Evolutionary conservation across 2,888 invertebrate genomes (phyloP).

Genomic region (Drosophila merina): DNA sequence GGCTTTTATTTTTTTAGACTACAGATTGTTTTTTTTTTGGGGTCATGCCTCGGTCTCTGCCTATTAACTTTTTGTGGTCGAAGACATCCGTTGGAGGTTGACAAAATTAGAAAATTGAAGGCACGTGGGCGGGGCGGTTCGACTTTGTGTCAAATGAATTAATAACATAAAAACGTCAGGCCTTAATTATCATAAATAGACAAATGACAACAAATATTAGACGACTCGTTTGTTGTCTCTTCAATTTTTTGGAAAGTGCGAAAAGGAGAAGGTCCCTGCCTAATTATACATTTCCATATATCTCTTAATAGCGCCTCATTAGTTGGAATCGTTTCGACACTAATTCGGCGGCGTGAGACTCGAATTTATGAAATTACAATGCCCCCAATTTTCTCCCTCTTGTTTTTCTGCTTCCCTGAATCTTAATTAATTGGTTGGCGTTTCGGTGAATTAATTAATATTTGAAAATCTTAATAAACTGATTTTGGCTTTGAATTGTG

Average conservation of each 20-base stretch:
- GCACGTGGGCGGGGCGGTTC: slow-evolving; percentile 57
- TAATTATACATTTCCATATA: slow-evolving; percentile 26
- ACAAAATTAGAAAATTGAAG: slow-evolving; percentile 72
- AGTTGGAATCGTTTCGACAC: slow-evolving; percentile 60
- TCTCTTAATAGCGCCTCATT: slow-evolving; percentile 54
- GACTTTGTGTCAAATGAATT: slow-evolving; percentile 73
- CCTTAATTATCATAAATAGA: slow-evolving; percentile 77
- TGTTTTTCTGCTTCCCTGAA: slow-evolving; percentile 19
- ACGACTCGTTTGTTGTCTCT: slow-evolving; percentile 58
- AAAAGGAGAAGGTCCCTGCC: slow-evolving; percentile 28
- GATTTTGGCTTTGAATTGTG: slow-evolving; percentile 9
- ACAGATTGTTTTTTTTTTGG: slow-evolving; percentile 48
- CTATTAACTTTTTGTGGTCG: slow-evolving; percentile 75
- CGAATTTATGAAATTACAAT: slow-evolving; percentile 59
- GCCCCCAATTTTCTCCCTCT: background rate
- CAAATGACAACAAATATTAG: slow-evolving; percentile 76
- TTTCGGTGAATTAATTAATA: slow-evolving; percentile 40
- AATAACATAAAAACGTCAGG: slow-evolving; percentile 78
- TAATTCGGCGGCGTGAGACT: slow-evolving; percentile 66
- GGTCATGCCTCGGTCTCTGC: slow-evolving; percentile 58
- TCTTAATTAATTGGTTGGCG: slow-evolving; percentile 35
- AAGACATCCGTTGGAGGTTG: slow-evolving; percentile 66
- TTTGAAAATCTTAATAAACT: slow-evolving; percentile 11
- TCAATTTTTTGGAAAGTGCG: slow-evolving; percentile 40
- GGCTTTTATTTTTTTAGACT: slow-evolving; percentile 44